A percentile compares a stretch with the other conserved stretches of the same genome.
Conservation (phyloP, 2,888 invertebrate genomes). For the Sinohyriopsis cumingii region DNA sequence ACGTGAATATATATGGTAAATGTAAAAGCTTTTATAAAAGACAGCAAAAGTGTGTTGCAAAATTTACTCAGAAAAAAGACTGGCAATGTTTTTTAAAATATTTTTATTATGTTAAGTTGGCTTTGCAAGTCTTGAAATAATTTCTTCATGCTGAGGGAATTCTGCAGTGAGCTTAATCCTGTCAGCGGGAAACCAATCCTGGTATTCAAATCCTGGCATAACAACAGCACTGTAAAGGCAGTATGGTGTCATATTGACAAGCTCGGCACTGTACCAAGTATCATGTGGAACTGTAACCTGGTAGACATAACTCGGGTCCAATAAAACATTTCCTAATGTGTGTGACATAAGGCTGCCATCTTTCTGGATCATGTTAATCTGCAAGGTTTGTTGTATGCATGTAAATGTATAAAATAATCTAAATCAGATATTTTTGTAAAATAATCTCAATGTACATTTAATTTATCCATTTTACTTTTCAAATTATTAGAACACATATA, state of each 20-base stretch:
- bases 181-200: slow-evolving; percentile 16
- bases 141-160: slow-evolving; percentile 20
- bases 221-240: slow-evolving; percentile 44
- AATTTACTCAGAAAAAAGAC: too few species aligned
- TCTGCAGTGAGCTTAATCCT: slow-evolving; percentile 4
- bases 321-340: slow-evolving; percentile 36
- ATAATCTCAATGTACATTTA: background rate
- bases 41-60: too few species aligned
- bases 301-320: slow-evolving; percentile 32
- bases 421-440: background rate
- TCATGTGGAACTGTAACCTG: slow-evolving; percentile 44
- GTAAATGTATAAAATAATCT: background rate
- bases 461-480: background rate
- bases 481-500: too few species aligned
- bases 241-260: slow-evolving; percentile 31
- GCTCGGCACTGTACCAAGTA: slow-evolving; percentile 44
- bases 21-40: too few species aligned
- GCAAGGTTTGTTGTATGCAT: background rate
- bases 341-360: slow-evolving; percentile 28
- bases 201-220: slow-evolving; percentile 36
- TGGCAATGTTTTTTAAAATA: too few species aligned
- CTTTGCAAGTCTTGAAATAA: slow-evolving; percentile 13
- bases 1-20: too few species aligned
- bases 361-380: slow-evolving; percentile 36
- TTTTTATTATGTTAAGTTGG: too few species aligned